phyloP scores from a whole-genome alignment of 92 coral and sea anemone species.

The Plumapathes pennacea region DNA sequence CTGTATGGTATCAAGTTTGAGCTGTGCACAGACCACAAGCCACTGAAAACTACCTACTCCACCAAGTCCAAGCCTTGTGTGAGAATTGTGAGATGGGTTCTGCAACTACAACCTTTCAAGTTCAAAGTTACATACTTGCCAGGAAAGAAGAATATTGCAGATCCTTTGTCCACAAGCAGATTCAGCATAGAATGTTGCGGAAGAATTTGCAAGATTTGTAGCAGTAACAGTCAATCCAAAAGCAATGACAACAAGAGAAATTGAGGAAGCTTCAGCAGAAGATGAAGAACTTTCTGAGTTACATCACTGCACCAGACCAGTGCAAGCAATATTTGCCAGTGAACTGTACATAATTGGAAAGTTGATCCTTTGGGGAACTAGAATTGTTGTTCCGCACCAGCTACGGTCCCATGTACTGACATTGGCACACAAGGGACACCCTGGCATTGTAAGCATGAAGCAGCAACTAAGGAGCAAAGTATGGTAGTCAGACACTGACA shows the following conservation, averaged over 20 bases:
- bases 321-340: conserved; percentile 18
- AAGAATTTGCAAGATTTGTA: conserved; percentile 15
- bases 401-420: conserved; percentile 21
- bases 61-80: not conserved
- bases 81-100: not conserved
- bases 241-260: conserved; percentile 23
- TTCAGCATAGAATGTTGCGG: too few relatives aligned
- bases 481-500: conserved; percentile 13
- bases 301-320: conserved; percentile 22
- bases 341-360: conserved; percentile 19
- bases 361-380: conserved; percentile 26
- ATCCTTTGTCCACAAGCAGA: conserved; percentile 21
- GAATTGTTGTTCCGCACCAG: conserved; percentile 32
- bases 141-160: conserved; percentile 19
- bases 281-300: conserved; percentile 15
- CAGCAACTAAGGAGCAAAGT: conserved; percentile 16
- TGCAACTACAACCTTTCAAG: conserved; percentile 1
- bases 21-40: conserved; percentile 1
- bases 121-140: not conserved
- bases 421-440: conserved; percentile 46
- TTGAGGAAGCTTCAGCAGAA: conserved; percentile 18
- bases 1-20: not conserved
- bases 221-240: conserved; percentile 38
- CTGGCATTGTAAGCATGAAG: conserved; percentile 41
- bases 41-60: not conserved